A percentile compares a stretch with the other conserved stretches of the same genome.
Conservation (phyloP, 2,113 vertebrate species). For the Pampusana beccarii region DNA sequence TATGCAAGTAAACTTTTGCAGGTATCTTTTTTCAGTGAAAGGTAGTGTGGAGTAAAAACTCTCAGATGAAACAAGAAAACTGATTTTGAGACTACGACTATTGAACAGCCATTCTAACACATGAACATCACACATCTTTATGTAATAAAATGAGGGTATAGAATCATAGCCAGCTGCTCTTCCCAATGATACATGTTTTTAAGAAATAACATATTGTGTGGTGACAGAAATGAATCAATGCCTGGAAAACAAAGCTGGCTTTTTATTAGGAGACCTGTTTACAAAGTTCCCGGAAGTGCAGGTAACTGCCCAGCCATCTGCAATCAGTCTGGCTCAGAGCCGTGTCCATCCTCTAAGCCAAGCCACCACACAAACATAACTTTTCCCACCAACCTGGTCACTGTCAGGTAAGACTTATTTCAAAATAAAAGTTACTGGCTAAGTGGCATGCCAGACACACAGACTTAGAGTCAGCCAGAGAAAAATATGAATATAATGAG, state of each 20-base stretch:
- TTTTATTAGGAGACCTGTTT: background rate
- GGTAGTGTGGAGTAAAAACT: background rate
- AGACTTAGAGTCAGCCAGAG: background rate
- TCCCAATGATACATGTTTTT: background rate
- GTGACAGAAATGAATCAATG: background rate
- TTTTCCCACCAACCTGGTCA: background rate
- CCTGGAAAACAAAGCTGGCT: background rate
- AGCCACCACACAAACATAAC: background rate
- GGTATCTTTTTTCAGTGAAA: background rate
- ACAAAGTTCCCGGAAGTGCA: background rate
- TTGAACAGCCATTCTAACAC: background rate
- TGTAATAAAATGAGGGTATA: background rate
- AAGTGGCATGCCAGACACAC: background rate
- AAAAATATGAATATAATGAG: background rate
- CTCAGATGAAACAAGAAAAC: background rate
- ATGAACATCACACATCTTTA: background rate
- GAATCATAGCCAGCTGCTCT: background rate
- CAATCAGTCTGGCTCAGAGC: background rate
- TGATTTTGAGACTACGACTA: background rate
- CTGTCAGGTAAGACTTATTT: background rate
- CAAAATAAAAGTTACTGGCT: background rate
- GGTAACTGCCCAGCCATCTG: background rate
- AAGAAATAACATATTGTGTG: background rate
- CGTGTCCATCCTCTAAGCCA: background rate
- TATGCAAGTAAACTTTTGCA: slow-evolving; percentile 25